These are phyloP conservation scores for Eurytemora carolleeae DNA, from an alignment of 1,140 invertebrate species.

Conservation along the genomic window DNA sequence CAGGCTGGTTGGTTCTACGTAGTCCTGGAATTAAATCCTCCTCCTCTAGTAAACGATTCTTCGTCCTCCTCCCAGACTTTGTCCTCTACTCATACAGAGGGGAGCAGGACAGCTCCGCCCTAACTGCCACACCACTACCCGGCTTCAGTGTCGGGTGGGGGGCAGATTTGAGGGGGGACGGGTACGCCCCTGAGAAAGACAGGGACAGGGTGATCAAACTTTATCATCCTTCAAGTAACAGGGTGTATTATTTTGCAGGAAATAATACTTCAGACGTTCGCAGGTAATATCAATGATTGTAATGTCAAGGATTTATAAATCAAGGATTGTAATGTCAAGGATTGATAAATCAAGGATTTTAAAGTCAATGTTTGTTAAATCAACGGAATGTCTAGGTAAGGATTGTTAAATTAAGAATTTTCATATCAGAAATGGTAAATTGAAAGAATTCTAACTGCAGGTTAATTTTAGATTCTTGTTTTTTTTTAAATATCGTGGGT, in stretches of 20 bases:
- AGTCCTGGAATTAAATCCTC: slow-evolving; percentile 31
- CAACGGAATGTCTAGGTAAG: too few relatives aligned
- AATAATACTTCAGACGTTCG: background rate
- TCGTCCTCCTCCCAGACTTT: slow-evolving; percentile 38
- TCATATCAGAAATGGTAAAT: too few relatives aligned
- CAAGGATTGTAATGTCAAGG: too few relatives aligned
- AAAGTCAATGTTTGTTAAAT: too few relatives aligned
- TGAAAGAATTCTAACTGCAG: too few relatives aligned
- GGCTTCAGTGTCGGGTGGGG: slow-evolving; percentile 19
- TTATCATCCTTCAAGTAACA: background rate
- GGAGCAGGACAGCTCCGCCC: slow-evolving; percentile 28
- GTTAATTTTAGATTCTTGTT: too few relatives aligned
- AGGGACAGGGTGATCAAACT: background rate
- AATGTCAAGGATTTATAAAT: too few relatives aligned
- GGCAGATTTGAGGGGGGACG: background rate
- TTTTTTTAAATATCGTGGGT: too few relatives aligned
- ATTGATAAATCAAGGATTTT: too few relatives aligned
- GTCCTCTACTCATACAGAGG: slow-evolving; percentile 38
- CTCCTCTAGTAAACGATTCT: slow-evolving; percentile 30
- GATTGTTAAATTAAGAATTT: too few relatives aligned
- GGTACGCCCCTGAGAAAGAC: background rate
- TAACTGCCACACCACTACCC: slow-evolving; percentile 41
- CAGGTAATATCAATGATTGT: too few relatives aligned
- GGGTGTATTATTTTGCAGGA: background rate
- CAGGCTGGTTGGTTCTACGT: slow-evolving; percentile 36